Evolutionary conservation across 2,888 invertebrate genomes (phyloP), one percentile per base, ranked within the genome.

Genomic region (Lapara coniferarum): DNA sequence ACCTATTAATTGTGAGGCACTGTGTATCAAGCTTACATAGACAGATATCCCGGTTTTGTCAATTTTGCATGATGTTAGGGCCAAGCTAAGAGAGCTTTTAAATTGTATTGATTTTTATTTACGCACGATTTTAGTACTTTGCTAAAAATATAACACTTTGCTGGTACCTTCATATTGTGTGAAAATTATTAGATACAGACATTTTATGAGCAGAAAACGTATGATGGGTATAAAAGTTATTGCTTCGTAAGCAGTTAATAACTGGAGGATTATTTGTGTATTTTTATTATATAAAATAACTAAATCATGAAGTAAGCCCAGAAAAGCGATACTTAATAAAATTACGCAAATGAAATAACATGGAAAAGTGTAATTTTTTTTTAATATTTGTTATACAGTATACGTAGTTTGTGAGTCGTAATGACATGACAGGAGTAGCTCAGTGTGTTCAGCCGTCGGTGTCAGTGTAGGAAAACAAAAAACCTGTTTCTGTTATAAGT

Each of bases 281-380:
- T 49, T 16, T n/a, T 46, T 19, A 49, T 63, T 46, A 46, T 12
- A 63, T 13, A 49, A 49, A 63, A 63, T 19, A 63, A 19, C 7
- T 19, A 63, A 63, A 63, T 19, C 49, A 19, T 13, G 49, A 63
- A 8, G 49, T 63, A 49, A 49, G 16, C 19, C 49, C 46, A 13
- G 19, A 46, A 46, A 59, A 59, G 49, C 37, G 37, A 37, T 37
- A 5, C 8, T 16, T 49, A 49, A 63, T 49, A 49, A 63, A 63
- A 63, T 63, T 63, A 63, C 46, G 59, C 46, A 46, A 19, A 63
- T 63, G 59, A 16, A 63, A 63, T 13, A 16, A 16, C 16, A 46
- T 46, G 46, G 37, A 63, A 63, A 63, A 63, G 19, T 63, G 59
- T 19, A 16, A 46, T 19, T 49, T 63, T 46, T n/a, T n/a, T n/a